phyloP scores from a whole-genome alignment of 2,113 vertebrate species.

The Vicugna pacos region DNA sequence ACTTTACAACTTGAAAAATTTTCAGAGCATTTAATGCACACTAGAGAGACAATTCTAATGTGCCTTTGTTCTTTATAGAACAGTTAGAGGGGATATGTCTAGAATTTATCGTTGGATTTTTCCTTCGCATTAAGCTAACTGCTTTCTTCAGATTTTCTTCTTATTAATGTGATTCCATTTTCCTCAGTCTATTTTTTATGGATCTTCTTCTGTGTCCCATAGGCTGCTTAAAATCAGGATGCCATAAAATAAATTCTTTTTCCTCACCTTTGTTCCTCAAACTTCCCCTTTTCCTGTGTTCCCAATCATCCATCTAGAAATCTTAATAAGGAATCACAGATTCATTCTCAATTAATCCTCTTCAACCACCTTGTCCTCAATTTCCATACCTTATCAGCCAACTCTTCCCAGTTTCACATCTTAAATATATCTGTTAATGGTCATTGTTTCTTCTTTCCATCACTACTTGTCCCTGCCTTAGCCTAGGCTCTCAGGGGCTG shows the following conservation, averaged over 20 bases:
- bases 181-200: background rate
- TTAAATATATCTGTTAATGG: background rate
- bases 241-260: background rate
- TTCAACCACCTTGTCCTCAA: background rate
- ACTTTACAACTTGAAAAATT: slow-evolving; percentile 5
- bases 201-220: background rate
- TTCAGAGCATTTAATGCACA: slow-evolving; percentile 13
- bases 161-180: background rate
- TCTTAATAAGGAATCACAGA: background rate
- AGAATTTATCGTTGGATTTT: background rate
- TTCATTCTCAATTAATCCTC: background rate
- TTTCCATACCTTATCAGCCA: background rate
- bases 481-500: background rate
- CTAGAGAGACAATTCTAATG: background rate
- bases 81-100: background rate
- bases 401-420: background rate
- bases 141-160: slow-evolving; percentile 21
- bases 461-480: background rate
- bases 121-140: background rate
- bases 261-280: background rate
- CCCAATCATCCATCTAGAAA: background rate
- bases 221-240: background rate
- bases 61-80: background rate
- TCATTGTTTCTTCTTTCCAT: background rate
- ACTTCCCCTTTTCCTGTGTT: background rate